Base-by-base conservation (phyloP, 64 coral and sea anemone species). In the Acropora tenuis region DNA sequence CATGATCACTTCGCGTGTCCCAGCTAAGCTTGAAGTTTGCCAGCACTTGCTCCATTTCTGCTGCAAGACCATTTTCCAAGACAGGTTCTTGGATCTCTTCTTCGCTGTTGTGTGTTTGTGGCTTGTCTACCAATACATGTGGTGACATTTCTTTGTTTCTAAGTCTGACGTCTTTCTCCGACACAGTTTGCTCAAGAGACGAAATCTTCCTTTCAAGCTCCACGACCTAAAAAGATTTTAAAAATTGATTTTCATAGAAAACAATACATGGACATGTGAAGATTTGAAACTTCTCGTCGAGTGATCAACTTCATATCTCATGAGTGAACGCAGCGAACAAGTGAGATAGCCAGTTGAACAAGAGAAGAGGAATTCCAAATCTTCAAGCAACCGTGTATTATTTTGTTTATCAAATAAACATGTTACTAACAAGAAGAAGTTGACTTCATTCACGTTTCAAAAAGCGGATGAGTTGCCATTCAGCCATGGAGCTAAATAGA, bases 21-120 rank as follows among this genome's bases (percentile, higher is more conserved):
- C 82, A 85, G 19, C 66, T 85, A 17, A 85, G 45, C 9, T 85
- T 41, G 63, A 85, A 85, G 45, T 19, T 48, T 71, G 65, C 46
- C 13, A 85, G 45, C 30, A 46, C 82, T 48, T 71, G 44, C 65
- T 85, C 60, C 18, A 85, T 44, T 85, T 85, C 82, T 47, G 45
- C 43, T 48, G 65, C 63, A 2, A 85, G 47, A 30, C 63, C 82
- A 85, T 71, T 85, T 8, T 71, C 82, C 18, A 85, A 6, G 12
- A 72, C 16, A 40, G 69, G 6, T 44, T 85, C 82, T 10, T 85
- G 17, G 5, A 85, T 47, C 18, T 85, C 63, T 40, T 19, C 16
- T 71, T 19, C 72, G 17, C 9, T 5, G 6, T 12, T 71, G 4
- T 47, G 17, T n/a, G 18, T 49, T 12, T 85, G 43, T 2, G 46